These are phyloP conservation scores for Xylocampa areola DNA, from an alignment of 2,888 invertebrate genomes.

Conservation along the genomic window DNA sequence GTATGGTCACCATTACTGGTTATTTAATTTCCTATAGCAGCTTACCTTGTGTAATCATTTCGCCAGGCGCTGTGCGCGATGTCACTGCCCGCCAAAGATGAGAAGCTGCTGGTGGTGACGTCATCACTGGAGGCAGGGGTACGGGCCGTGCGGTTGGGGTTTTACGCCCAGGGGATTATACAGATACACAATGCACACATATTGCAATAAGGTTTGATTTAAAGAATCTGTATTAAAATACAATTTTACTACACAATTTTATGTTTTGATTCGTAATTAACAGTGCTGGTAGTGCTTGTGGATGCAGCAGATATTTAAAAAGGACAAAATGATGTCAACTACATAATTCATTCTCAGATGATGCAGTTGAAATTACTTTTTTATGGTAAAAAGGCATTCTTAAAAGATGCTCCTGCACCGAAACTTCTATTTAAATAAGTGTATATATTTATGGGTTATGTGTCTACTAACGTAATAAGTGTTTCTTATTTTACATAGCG, in stretches of 20 bases:
- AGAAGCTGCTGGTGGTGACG: conserved; percentile 83
- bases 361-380: conserved; percentile 34
- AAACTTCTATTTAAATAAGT: too few relatives aligned
- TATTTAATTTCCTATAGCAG: conserved; percentile 9
- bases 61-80: conserved; percentile 83
- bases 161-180: conserved; percentile 79
- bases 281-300: conserved; percentile 41
- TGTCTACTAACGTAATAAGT: too few relatives aligned
- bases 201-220: conserved; percentile 66
- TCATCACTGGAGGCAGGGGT: conserved; percentile 84
- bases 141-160: conserved; percentile 79
- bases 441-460: too few relatives aligned
- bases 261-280: conserved; percentile 11
- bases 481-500: too few relatives aligned
- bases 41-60: conserved; percentile 85
- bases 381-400: too few relatives aligned
- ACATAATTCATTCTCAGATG: conserved; percentile 25
- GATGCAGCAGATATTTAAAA: conserved; percentile 35
- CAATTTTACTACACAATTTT: conserved; percentile 34
- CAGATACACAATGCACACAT: conserved; percentile 84
- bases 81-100: conserved; percentile 80
- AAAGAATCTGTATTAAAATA: conserved; percentile 54
- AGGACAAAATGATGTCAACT: conserved; percentile 23
- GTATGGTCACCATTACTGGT: not conserved
- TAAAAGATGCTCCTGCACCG: too few relatives aligned